A percentile compares a stretch with the other conserved stretches of the same genome.
Conservation (phyloP, 1,140 invertebrate genomes). For the Pomacea maculata region DNA sequence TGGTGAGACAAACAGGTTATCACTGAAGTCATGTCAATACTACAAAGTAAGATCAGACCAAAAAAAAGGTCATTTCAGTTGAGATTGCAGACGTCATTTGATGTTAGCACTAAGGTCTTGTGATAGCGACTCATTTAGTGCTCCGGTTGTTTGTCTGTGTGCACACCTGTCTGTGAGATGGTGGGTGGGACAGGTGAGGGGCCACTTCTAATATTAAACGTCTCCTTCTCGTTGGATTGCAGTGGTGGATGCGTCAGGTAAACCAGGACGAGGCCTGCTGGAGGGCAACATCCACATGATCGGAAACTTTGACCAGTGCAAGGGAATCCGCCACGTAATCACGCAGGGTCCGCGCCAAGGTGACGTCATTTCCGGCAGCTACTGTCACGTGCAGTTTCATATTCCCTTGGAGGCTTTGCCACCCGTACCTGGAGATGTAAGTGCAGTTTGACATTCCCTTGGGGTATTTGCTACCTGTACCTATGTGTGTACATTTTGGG, state of each 20-base stretch:
- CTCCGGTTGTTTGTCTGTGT: too few species aligned
- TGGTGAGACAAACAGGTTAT: too few species aligned
- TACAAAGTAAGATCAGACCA: too few species aligned
- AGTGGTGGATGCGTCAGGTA: conserved; percentile 60
- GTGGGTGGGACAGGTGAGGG: too few species aligned
- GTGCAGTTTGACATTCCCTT: conserved; percentile 7
- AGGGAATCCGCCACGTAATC: conserved; percentile 29
- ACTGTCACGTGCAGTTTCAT: conserved; percentile 19
- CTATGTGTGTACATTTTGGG: not conserved
- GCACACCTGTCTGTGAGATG: too few species aligned
- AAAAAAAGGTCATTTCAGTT: too few species aligned
- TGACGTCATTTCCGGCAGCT: conserved; percentile 16
- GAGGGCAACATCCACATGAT: conserved; percentile 55
- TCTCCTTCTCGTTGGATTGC: not conserved
- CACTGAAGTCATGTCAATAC: too few species aligned
- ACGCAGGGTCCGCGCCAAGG: not conserved
- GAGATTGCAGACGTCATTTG: too few species aligned
- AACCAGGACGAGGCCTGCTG: conserved; percentile 55
- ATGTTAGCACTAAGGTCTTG: too few species aligned
- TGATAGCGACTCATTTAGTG: too few species aligned
- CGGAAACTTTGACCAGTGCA: conserved; percentile 61
- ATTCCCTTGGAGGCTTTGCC: conserved; percentile 11
- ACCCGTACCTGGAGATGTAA: conserved; percentile 18
- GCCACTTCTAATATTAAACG: too few species aligned
- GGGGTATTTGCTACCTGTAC: conserved; percentile 8